phyloP scores from a whole-genome alignment of 2,113 vertebrate species.

The Gnathonemus echidnorhynchus region DNA sequence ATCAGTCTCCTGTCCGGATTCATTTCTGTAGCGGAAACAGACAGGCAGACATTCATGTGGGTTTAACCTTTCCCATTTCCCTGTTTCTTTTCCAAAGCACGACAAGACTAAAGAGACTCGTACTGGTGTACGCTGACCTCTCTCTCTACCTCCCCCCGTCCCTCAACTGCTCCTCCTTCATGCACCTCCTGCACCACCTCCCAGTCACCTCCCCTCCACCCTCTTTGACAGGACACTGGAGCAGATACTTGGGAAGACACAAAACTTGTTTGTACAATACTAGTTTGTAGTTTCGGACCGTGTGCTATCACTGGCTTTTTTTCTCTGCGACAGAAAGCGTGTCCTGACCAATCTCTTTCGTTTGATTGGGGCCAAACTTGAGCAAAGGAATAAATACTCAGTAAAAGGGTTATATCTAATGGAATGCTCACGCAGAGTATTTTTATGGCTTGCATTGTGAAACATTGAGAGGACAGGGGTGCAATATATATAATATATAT shows the following conservation, averaged over 20 bases:
- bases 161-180: constrained; percentile 21
- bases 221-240: constrained; percentile 47
- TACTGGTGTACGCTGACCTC: constrained; percentile 48
- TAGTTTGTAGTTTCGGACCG: constrained; percentile 52
- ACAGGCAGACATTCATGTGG: constrained; percentile 39
- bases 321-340: constrained; percentile 58
- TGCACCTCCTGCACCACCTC: constrained; percentile 19
- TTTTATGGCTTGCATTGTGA: constrained; percentile 71
- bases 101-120: constrained; percentile 41
- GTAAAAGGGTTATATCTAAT: constrained; percentile 36
- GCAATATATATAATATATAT: constrained; percentile 62
- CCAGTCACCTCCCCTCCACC: constrained; percentile 19
- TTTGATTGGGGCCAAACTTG: constrained; percentile 48
- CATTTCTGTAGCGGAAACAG: constrained; percentile 40
- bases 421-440: constrained; percentile 68
- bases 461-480: constrained; percentile 77
- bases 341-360: constrained; percentile 29
- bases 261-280: constrained; percentile 60
- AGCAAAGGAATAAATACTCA: constrained; percentile 45
- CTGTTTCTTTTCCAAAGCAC: constrained; percentile 67
- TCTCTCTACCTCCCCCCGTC: constrained; percentile 46
- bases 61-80: constrained; percentile 52
- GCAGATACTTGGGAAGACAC: constrained; percentile 47
- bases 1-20: neutral
- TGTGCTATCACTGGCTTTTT: constrained; percentile 56